Evolutionary conservation across 2,113 vertebrate genomes (phyloP).

Genomic region (Nerophis ophidion): DNA sequence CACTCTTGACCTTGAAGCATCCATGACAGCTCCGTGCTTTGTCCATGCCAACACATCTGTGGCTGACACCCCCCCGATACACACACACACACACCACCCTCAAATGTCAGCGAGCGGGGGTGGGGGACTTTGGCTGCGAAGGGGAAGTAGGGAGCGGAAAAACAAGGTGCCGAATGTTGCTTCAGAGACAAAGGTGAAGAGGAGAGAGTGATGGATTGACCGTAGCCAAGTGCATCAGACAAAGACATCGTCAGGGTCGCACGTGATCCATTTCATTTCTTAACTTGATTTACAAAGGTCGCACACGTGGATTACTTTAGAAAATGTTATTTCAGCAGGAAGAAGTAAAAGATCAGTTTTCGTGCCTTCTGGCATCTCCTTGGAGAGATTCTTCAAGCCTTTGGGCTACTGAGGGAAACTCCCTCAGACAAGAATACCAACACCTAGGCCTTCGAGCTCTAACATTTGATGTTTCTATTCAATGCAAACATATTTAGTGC

Average conservation of each 20-base stretch:
- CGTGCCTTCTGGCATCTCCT: conserved; percentile 44
- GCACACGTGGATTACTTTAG: conserved; percentile 8
- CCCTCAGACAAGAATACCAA: conserved; percentile 16
- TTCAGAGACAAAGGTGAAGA: conserved; percentile 54
- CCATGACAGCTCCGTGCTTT: conserved; percentile 24
- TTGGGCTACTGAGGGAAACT: conserved; percentile 38
- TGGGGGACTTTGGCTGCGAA: conserved; percentile 11
- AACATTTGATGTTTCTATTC: conserved; percentile 38
- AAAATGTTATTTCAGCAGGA: conserved; percentile 39
- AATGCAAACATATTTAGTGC: conserved; percentile 44
- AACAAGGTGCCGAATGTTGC: conserved; percentile 52
- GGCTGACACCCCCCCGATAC: conserved; percentile 31
- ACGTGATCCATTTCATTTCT: conserved; percentile 41
- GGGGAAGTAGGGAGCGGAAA: conserved; percentile 34
- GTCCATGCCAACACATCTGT: conserved; percentile 29
- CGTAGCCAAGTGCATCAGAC: conserved; percentile 33
- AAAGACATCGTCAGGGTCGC: conserved; percentile 53
- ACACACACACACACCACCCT: not conserved
- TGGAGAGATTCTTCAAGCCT: conserved; percentile 35
- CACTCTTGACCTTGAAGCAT: conserved; percentile 68
- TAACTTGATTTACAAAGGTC: conserved; percentile 46
- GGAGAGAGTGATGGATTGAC: conserved; percentile 55
- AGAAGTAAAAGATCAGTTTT: conserved; percentile 18
- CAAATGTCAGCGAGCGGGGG: conserved; percentile 16
- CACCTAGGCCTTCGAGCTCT: conserved; percentile 34